Conservation (phyloP, 2,888 invertebrate species). For the Zonitis immaculata region DNA sequence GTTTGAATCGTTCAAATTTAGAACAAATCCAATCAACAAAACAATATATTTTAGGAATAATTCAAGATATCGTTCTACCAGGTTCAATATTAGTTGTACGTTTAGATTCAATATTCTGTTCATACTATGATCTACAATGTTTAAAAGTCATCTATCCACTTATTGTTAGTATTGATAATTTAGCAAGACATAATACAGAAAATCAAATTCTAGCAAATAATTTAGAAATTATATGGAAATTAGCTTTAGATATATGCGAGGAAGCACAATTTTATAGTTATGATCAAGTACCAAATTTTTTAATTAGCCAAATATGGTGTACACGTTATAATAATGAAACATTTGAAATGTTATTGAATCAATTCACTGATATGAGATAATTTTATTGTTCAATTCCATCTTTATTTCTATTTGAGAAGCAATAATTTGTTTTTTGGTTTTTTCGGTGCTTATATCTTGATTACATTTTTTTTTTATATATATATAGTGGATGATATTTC, state of each 20-base stretch:
- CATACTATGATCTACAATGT: conserved; percentile 25
- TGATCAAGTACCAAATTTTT: conserved; percentile 36
- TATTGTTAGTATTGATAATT: conserved; percentile 30
- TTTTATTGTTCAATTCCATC: background rate
- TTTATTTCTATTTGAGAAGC: background rate
- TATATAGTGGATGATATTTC: background rate
- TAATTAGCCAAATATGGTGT: conserved; percentile 44
- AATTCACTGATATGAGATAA: conserved; percentile 12
- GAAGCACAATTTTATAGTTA: conserved; percentile 48
- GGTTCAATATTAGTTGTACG: conserved; percentile 45
- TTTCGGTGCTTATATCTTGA: background rate
- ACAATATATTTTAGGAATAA: conserved; percentile 23
- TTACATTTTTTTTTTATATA: background rate
- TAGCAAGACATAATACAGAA: conserved; percentile 29
- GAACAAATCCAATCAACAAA: conserved; percentile 21
- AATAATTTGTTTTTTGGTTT: background rate
- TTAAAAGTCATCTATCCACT: conserved; percentile 29
- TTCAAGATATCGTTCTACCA: conserved; percentile 38
- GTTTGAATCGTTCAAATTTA: conserved; percentile 10
- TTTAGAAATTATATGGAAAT: conserved; percentile 62
- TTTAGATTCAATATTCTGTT: conserved; percentile 31
- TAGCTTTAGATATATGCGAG: conserved; percentile 57
- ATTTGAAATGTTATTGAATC: conserved; percentile 31
- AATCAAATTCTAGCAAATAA: conserved; percentile 38
- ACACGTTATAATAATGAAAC: conserved; percentile 33